Evolutionary conservation across 2,888 invertebrate genomes (phyloP).

Genomic region (Calameuta filiformis): DNA sequence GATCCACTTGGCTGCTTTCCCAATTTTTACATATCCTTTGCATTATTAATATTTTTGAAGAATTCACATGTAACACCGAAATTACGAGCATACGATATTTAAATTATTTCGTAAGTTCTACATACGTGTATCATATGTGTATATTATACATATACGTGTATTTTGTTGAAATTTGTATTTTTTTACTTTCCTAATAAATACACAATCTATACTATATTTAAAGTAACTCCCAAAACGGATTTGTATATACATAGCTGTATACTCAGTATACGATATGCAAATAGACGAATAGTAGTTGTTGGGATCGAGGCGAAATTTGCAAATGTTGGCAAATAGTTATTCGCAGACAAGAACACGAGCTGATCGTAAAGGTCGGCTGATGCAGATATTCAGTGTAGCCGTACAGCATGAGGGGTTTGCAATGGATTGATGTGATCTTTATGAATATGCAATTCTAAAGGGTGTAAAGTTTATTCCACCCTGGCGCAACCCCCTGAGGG

Average conservation of each 20-base stretch:
- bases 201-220: neutral
- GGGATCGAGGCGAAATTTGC: neutral
- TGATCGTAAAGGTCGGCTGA: neutral
- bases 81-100: neutral
- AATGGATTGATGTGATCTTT: neutral
- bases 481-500: neutral
- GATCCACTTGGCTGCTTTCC: neutral
- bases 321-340: neutral
- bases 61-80: neutral
- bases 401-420: neutral
- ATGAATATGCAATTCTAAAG: neutral
- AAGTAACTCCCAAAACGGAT: neutral
- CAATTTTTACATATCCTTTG: neutral
- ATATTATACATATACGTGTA: too few species aligned
- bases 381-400: neutral
- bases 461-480: neutral
- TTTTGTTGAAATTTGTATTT: too few species aligned
- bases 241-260: neutral
- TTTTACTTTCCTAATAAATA: neutral
- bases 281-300: neutral
- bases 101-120: neutral
- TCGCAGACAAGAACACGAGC: neutral
- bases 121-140: too few species aligned
- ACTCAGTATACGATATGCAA: neutral
- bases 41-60: neutral